Evolutionary conservation across 2,888 invertebrate species (phyloP), one percentile per base, ranked within the genome.

Genomic region (Saturnia japonica): DNA sequence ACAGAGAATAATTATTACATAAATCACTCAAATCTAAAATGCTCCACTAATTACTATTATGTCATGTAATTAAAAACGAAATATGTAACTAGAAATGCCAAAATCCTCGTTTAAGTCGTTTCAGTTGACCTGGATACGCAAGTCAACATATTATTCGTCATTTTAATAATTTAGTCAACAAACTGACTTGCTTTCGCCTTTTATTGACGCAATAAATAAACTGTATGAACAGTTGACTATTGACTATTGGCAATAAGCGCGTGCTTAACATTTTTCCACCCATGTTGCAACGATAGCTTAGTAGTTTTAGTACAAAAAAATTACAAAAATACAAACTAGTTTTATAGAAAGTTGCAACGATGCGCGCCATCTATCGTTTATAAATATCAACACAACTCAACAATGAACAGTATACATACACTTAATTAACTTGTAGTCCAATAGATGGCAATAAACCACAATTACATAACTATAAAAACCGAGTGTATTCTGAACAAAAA

Each of bases 401-500:
- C 42, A 19, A 22, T n/a, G 3, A 22, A 68, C 54, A 11, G 22
- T 22, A 54, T 22, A 25, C 43, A 51, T 43, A 9, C 40, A 71
- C 70, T 70, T 74, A 72, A 69, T 79, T 80, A 71, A 34, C 57
- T 70, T 62, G 68, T 74, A 34, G 51, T 14, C 66, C 68, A 72
- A 72, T 68, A 84, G 84, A 73, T 84, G 80, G 82, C 81, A 74
- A 71, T 79, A 43, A 71, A 9, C 71, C 1, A 40, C 72, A 72
- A 75, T 42, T 47, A 16, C 0, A 70, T 42, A 69, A 72, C 70
- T 51, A 6, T 70, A 25, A 62, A 75, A 34, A 34, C 34, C 6
- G 6, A n/a, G n/a, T n/a, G n/a, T n/a, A n/a, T n/a, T 74, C 86
- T 62, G 34, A 25, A 14, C 1, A 54, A 51, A 68, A 12, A 68